Evolutionary conservation across 2,113 vertebrate species (phyloP).

Genomic region (Tupaia chinensis): DNA sequence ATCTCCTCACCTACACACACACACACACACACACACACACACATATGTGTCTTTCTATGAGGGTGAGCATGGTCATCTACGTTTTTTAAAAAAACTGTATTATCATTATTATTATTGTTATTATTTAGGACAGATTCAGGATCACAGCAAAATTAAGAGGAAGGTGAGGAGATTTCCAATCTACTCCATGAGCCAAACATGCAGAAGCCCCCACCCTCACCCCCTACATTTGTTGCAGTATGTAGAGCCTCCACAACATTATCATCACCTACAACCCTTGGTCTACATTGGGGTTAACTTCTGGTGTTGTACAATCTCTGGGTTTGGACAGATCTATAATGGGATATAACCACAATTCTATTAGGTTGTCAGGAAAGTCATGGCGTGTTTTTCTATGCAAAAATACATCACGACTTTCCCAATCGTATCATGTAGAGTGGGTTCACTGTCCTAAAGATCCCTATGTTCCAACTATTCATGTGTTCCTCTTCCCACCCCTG

Average conservation of each 20-base stretch:
- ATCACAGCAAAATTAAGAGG: not conserved
- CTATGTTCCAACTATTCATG: not conserved
- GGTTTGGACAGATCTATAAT: not conserved
- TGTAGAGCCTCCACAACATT: not conserved
- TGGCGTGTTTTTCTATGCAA: too few relatives aligned
- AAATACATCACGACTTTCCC: too few relatives aligned
- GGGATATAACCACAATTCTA: not conserved
- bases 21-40: not conserved
- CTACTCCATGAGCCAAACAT: not conserved
- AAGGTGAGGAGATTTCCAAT: not conserved
- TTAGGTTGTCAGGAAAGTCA: too few relatives aligned
- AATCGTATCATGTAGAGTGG: not conserved
- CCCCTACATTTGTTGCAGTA: not conserved
- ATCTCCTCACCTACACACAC: too few relatives aligned
- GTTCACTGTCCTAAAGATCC: not conserved
- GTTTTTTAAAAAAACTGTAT: not conserved
- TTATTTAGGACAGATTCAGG: not conserved
- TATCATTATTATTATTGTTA: too few relatives aligned
- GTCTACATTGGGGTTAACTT: not conserved
- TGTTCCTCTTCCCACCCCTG: not conserved
- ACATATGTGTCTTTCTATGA: not conserved
- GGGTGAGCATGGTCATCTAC: not conserved
- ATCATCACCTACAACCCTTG: not conserved
- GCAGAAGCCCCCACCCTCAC: not conserved
- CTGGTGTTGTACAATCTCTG: not conserved